Base-by-base conservation (phyloP, 2,888 invertebrate genomes). In the Imbricaverruca yamaguchii region DNA sequence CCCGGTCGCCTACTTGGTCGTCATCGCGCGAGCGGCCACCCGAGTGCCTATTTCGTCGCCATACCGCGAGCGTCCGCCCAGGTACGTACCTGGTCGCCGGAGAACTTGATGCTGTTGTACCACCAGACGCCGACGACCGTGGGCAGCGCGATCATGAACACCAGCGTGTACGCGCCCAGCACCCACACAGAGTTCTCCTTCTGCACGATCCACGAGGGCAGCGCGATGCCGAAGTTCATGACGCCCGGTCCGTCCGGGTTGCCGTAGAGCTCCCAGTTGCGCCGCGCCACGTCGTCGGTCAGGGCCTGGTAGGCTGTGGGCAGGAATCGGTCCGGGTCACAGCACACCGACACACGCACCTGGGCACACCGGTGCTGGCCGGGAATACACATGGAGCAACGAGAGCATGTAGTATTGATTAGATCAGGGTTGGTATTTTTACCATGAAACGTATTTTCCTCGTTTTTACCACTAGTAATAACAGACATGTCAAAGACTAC, bases 181-280 rank as follows among this genome's bases (percentile, higher is more conserved):
- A 97, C 98, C 97, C 97, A 98, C 55, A 98, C 92, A 84, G 98
- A 98, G 87, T 99, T 99, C 88, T 99, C 97, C 87, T 98, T 97
- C 87, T 98, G 98, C 15, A 99, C 97, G 87, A 99, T 97, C 99
- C 99, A 99, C 81, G 98, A 98, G 11, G 99, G 99, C 81, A 99
- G 88, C 12, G 99, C 99, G 87, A 99, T 99, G 82, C 99, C 99
- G 91, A 99, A 99, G 85, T 96, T 96, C 92, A 97, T 98, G 55
- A 97, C 98, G 83, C 97, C 98, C 0, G 99, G 99, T 7, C 99
- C 99, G 90, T 99, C 99, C 1, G 99, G 99, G 90, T 99, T 99
- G 53, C 99, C 99, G 91, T 98, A 97, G 87, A 95, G 95, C 87
- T 98, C 97, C 96, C 97, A 99, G 89, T 99, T 99, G 87, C 93